Evolutionary conservation across 2,888 invertebrate genomes (phyloP).

Genomic region (Dolichomitus sp.): DNA sequence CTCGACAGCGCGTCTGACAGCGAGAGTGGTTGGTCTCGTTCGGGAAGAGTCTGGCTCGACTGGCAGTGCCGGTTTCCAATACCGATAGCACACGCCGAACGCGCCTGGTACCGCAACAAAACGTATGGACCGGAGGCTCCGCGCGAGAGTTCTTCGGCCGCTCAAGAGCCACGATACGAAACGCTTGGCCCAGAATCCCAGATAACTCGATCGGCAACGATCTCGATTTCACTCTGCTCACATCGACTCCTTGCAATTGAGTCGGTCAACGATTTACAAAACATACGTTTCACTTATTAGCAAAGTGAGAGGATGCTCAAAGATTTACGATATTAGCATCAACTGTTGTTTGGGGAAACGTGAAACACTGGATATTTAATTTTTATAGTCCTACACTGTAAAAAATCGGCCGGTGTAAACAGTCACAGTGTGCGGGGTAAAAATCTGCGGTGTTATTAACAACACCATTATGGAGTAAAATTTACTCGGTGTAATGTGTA

Average conservation of each 20-base stretch:
- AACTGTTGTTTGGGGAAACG: not conserved
- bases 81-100: slow-evolving; percentile 29
- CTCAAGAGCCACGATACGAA: slow-evolving; percentile 36
- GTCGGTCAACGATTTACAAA: slow-evolving; percentile 21
- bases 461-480: too few species aligned
- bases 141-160: slow-evolving; percentile 37
- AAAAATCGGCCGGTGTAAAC: too few species aligned
- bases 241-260: slow-evolving; percentile 17
- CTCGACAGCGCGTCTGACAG: slow-evolving; percentile 70
- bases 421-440: too few species aligned
- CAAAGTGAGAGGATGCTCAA: not conserved
- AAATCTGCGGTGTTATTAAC: too few species aligned
- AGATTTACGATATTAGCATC: slow-evolving; percentile 14
- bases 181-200: slow-evolving; percentile 71
- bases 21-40: slow-evolving; percentile 77
- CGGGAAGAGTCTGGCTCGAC: slow-evolving; percentile 47
- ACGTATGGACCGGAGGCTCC: slow-evolving; percentile 46
- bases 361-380: not conserved
- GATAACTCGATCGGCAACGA: slow-evolving; percentile 63
- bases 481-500: too few species aligned
- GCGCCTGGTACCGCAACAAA: slow-evolving; percentile 17
- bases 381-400: not conserved
- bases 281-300: slow-evolving; percentile 7
- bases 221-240: slow-evolving; percentile 69
- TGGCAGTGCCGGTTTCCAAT: slow-evolving; percentile 57